Evolutionary conservation across 2,797 vertebrate genomes (phyloP).

Genomic region (Perodicticus potto): DNA sequence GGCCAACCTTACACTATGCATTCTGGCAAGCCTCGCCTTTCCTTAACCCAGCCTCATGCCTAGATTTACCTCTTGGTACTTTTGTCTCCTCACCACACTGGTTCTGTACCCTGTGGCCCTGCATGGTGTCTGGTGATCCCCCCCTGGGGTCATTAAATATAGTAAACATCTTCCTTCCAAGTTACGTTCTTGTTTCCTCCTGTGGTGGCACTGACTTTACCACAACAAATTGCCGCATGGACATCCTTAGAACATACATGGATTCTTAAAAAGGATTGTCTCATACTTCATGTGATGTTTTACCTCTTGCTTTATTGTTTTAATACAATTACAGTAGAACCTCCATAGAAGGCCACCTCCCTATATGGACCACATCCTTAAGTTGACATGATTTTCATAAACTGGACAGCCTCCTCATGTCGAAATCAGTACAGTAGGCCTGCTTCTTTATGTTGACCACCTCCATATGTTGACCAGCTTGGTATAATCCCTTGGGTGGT

Average conservation of each 20-base stretch:
- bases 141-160: neutral
- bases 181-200: neutral
- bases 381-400: no score
- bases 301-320: neutral
- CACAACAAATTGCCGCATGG: neutral
- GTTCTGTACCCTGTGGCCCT: neutral
- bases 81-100: neutral
- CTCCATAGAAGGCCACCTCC: no score
- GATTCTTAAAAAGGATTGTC: neutral
- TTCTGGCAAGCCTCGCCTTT: neutral
- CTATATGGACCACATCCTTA: no score
- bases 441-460: no score
- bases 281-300: neutral
- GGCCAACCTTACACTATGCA: neutral
- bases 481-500: no score
- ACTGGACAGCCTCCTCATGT: no score
- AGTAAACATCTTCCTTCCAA: neutral
- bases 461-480: no score
- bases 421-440: no score
- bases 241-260: neutral
- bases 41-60: neutral
- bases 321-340: neutral
- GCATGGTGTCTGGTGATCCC: no score
- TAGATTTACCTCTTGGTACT: neutral
- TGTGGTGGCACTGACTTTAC: neutral